Percentiles rank a stretch among this genome's conserved stretches.
Conservation (phyloP, 2,888 invertebrate species). For the Drosophila algonquin region DNA sequence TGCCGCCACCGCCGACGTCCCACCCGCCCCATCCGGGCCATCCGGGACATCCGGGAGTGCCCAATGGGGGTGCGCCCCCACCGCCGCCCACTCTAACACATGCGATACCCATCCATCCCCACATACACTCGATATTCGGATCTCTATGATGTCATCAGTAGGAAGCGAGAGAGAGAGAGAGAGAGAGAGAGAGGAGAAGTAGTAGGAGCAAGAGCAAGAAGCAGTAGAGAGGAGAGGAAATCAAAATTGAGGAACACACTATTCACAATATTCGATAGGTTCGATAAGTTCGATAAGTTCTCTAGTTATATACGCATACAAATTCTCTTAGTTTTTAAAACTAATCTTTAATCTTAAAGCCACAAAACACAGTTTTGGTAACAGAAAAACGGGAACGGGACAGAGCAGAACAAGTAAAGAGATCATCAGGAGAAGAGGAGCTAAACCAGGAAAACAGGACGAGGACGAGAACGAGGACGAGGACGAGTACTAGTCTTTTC, state of each 20-base stretch:
- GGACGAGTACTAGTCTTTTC: conserved; percentile 82
- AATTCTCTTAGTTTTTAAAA: conserved; percentile 55
- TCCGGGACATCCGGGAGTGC: conserved; percentile 67
- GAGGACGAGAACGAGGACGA: conserved; percentile 40
- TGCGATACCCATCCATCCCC: conserved; percentile 83
- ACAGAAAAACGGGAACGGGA: conserved; percentile 21
- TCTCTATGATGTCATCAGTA: conserved; percentile 84
- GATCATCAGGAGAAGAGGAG: conserved; percentile 5
- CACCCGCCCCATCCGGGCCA: conserved; percentile 68
- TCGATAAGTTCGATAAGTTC: conserved; percentile 55
- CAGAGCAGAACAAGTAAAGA: conserved; percentile 16
- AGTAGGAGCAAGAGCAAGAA: conserved; percentile 44
- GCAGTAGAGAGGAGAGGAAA: conserved; percentile 27
- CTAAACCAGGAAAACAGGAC: not conserved
- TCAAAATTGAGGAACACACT: conserved; percentile 32
- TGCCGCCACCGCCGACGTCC: conserved; percentile 76
- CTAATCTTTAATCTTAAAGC: conserved; percentile 23
- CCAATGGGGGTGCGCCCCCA: conserved; percentile 70
- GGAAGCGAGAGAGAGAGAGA: conserved; percentile 51
- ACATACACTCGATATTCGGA: conserved; percentile 84
- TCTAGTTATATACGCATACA: conserved; percentile 50
- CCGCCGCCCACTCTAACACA: conserved; percentile 81
- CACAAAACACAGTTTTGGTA: conserved; percentile 65
- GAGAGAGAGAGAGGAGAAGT: conserved; percentile 13
- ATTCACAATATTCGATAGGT: conserved; percentile 50